Conservation (phyloP, 2,888 invertebrate species). For the Caenorhabditis sinica region DNA sequence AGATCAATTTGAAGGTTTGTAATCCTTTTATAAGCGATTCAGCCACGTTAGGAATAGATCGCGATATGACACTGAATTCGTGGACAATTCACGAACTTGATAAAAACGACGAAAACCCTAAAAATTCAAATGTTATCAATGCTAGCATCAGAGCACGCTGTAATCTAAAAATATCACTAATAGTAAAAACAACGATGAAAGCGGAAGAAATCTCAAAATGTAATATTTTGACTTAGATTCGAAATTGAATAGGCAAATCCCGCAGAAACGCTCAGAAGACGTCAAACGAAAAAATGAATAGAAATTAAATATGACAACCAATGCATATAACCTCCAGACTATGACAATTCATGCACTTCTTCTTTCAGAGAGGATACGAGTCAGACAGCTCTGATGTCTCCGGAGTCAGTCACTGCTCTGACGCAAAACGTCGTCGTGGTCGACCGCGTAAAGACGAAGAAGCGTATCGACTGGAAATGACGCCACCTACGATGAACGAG, state of each 20-base stretch:
- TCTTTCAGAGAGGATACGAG: conserved; percentile 67
- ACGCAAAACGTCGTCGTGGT: conserved; percentile 66
- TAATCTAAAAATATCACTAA: no score
- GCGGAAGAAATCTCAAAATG: no score
- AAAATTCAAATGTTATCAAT: no score
- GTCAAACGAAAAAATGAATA: not conserved
- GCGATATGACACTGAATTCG: no score
- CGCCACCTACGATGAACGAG: conserved; percentile 75
- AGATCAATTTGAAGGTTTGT: conserved; percentile 60
- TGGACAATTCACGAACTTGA: no score
- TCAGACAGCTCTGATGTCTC: conserved; percentile 69
- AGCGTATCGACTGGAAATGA: conserved; percentile 76
- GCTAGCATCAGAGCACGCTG: no score
- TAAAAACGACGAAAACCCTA: no score
- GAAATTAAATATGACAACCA: not conserved
- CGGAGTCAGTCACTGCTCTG: conserved; percentile 60
- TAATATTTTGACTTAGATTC: no score
- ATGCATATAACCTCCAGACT: not conserved
- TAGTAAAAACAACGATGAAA: no score
- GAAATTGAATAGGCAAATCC: no score
- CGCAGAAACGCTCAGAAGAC: not conserved
- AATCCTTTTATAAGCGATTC: no score
- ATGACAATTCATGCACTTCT: not conserved
- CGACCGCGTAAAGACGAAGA: conserved; percentile 72
- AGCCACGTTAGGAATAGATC: no score